Base-by-base conservation (phyloP, 2,888 invertebrate genomes). In the Operophtera brumata region DNA sequence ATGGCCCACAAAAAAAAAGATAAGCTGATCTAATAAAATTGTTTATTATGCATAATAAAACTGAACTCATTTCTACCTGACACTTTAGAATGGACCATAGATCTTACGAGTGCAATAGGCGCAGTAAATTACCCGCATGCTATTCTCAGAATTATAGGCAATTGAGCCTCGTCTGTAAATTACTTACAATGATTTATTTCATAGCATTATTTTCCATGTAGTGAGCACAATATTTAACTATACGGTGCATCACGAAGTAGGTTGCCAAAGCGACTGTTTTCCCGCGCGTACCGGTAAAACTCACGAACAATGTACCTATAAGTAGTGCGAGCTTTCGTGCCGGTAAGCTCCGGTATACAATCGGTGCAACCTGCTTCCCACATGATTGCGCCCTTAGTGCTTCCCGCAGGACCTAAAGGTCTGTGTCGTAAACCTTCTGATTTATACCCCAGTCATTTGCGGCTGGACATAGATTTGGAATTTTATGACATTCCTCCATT, bases 341-440 rank as follows among this genome's bases (percentile, higher is more conserved):
- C 34, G 11, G 34, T 34, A 34, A 34, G 11, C 11, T 0, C 11
- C 11, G 34, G 11, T 34, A 34, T 4, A 34, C 6, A 11, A 6
- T 1, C 13, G 13, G 13, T 3, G 11, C 10, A 39, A 37, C 37
- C 46, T 39, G 32, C 40, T 51, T 35, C 40, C 25, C 11, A n/a
- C 8, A 7, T 59, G 57, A 39, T 42, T 39, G 49, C n/a, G 34
- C 10, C 26, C 34, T 35, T 45, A 46, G 41, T 46, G 57, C 61
- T 69, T 74, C 70, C 66, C 65, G 57, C 53, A 66, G 70, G 71
- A 74, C 64, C 66, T 67, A 62, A 62, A 62, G 63, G 62, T 56
- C 62, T 58, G 65, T 60, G 66, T 78, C 78, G 75, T 85, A 82
- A 84, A 83, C 70, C 66, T 46, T 65, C 64, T 78, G 80, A 83